Evolutionary conservation across 2,113 vertebrate species (phyloP).

Genomic region (Actenoides lindsayi): DNA sequence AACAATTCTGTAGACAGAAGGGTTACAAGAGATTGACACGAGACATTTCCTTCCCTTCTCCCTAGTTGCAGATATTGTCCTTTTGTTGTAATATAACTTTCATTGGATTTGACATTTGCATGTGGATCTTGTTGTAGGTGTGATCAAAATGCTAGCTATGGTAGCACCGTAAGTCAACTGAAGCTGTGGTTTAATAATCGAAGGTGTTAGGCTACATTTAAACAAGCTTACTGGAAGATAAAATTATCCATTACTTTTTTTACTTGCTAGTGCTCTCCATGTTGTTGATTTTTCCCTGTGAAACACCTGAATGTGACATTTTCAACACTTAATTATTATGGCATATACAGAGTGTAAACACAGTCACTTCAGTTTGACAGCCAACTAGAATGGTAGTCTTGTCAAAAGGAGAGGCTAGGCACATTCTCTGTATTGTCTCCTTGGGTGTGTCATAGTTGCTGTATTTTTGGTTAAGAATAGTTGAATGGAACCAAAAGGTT

Average conservation of each 20-base stretch:
- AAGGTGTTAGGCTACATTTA: not conserved
- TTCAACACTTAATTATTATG: not conserved
- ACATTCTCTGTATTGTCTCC: not conserved
- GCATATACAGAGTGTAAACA: not conserved
- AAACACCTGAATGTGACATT: not conserved
- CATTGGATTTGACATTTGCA: not conserved
- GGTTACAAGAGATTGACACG: not conserved
- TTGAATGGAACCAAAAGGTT: not conserved
- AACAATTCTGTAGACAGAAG: not conserved
- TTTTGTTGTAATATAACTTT: not conserved
- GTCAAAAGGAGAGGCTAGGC: not conserved
- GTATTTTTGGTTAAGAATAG: not conserved
- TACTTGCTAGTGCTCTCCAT: not conserved
- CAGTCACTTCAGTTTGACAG: not conserved
- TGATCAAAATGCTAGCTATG: not conserved
- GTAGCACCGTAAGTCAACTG: not conserved
- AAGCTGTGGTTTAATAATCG: constrained; percentile 1
- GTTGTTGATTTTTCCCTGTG: not conserved
- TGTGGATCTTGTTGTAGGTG: not conserved
- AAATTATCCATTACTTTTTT: not conserved
- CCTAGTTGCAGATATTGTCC: not conserved
- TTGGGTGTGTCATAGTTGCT: not conserved
- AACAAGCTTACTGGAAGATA: not conserved
- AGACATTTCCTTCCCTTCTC: not conserved
- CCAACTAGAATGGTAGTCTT: not conserved